A percentile compares a stretch with the other conserved stretches of the same genome.
These are phyloP conservation scores for Amphipoea oculea DNA, from an alignment of 2,888 invertebrate genomes.

Conservation along the genomic window DNA sequence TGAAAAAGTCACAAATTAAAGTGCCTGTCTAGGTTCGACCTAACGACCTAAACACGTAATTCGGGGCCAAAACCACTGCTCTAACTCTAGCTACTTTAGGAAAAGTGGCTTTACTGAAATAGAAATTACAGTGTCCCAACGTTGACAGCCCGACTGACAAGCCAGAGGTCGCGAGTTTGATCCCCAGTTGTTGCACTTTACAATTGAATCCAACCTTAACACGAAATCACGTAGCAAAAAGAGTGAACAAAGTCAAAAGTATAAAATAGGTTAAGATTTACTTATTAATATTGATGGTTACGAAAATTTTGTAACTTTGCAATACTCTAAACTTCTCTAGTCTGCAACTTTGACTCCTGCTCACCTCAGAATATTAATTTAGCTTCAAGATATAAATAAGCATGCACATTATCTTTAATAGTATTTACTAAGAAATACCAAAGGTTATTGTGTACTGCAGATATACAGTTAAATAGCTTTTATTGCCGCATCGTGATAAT, in stretches of 20 bases:
- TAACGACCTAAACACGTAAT: too few relatives aligned
- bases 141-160: neutral
- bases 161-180: neutral
- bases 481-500: constrained; percentile 25
- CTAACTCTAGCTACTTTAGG: too few relatives aligned
- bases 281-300: neutral
- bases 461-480: constrained; percentile 3
- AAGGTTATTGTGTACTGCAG: constrained; percentile 12
- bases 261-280: neutral
- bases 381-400: constrained; percentile 1
- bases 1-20: too few relatives aligned
- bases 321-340: neutral
- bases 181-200: neutral
- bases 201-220: neutral
- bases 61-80: too few relatives aligned
- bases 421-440: constrained; percentile 10
- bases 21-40: too few relatives aligned
- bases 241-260: neutral
- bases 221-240: neutral
- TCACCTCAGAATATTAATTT: constrained; percentile 6
- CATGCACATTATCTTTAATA: constrained; percentile 10
- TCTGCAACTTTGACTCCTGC: too few relatives aligned
- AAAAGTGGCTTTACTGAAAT: neutral
- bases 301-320: neutral
- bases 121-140: neutral